Conservation (phyloP, 2,113 vertebrate genomes). For the Spheniscus mendiculus region DNA sequence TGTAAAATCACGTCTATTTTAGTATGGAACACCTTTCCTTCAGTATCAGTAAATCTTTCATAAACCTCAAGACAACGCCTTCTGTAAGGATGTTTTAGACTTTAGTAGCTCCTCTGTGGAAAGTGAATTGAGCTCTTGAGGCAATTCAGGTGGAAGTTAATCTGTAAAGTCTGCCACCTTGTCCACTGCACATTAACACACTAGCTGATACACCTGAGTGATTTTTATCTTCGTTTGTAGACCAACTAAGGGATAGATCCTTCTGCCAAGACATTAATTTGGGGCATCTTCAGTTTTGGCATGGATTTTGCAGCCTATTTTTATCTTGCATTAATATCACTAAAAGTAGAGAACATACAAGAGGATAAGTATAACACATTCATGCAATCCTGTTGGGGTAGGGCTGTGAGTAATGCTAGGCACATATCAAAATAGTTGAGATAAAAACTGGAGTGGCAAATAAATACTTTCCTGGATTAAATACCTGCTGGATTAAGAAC, state of each 20-base stretch:
- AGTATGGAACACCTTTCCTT: background rate
- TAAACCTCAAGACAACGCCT: background rate
- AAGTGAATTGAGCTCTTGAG: background rate
- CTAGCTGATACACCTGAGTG: background rate
- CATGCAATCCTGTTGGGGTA: background rate
- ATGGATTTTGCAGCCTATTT: background rate
- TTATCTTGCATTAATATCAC: background rate
- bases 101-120: background rate
- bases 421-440: background rate
- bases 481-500: background rate
- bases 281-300: background rate
- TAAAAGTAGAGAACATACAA: background rate
- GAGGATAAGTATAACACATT: background rate
- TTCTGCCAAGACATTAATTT: background rate
- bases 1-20: background rate
- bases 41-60: background rate
- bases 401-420: background rate
- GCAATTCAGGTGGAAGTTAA: background rate
- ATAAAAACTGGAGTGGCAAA: background rate
- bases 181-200: background rate
- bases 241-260: background rate
- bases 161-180: background rate
- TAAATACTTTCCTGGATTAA: background rate
- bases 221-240: background rate
- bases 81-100: background rate